Base-by-base conservation (phyloP, 2,888 invertebrate species). In the Hedya salicella region DNA sequence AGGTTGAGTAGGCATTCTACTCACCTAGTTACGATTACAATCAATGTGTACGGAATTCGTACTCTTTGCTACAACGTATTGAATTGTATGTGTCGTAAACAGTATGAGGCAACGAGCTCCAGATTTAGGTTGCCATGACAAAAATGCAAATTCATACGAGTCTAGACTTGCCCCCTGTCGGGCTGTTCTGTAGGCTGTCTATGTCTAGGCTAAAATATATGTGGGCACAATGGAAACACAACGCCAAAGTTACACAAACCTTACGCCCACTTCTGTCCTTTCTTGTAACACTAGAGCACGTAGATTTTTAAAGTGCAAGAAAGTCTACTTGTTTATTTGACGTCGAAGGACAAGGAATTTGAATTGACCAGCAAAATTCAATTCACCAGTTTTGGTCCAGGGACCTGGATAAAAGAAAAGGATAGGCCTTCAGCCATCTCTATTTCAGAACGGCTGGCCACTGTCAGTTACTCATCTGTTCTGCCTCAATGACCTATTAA, bases 181-280 rank as follows among this genome's bases (percentile, higher is more conserved):
- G n/a, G n/a, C n/a, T n/a, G n/a, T n/a, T n/a, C n/a, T 19, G 36
- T 39, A 39, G n/a, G 53, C 14, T 36, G 19, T 39, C 53, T 39
- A 53, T 17, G 14, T 17, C 14, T 30, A 36, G 30, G 13, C 19
- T 19, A 49, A 40, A 30, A 49, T 42, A 48, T 50, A 30, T 64
- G 30, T 11, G 16, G n/a, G 25, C 3, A 64, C 64, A 64, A 64
- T 59, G 48, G 52, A 19, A 50, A 48, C 25, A 39, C 21, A 30
- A 60, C 8, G 25, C 40, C 39, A 25, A 44, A 46, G 36, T 52
- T 52, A 36, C 56, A 40, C 52, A 59, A 64, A 44, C 36, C 21
- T 30, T 16, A 16, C 64, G 52, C 64, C 64, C 39, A 64, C 50
- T 32, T 16, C 19, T 50, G 50, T 56, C 52, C 64, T 64, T 52